Evolutionary conservation across 2,113 vertebrate species (phyloP), one percentile per base, ranked within the genome.

Genomic region (Drymodes brunneopygia): DNA sequence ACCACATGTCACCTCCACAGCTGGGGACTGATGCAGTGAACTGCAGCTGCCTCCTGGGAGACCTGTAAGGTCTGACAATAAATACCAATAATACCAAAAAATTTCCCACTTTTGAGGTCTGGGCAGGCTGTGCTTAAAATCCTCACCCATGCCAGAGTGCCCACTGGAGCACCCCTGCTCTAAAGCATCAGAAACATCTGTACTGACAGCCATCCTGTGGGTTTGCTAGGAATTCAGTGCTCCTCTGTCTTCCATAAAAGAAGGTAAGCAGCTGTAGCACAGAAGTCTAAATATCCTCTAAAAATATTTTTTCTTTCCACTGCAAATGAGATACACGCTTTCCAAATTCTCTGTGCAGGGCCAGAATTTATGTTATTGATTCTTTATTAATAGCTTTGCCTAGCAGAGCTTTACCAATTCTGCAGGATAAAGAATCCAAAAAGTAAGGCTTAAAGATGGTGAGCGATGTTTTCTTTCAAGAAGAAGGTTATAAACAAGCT

Each of bases 271-370:
- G 22, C 45, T 85, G 19, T 58, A 85, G 61, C 47, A 79, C 50
- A 80, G 81, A 81, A 86, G 31, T 21, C 48, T 64, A 81, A 70
- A 86, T 42, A 86, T 24, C 60, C 44, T 67, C 56, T 64, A 71
- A 90, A 91, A 78, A 50, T 47, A 35, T 71, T 60, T 96, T 95
- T 93, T 71, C 35, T 83, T 91, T 93, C 85, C 36, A 62, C 31
- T 74, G 35, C 29, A 75, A 28, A 38, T 33, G 40, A 81, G 38
- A 65, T 80, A 64, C 27, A 22, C 15, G 14, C 45, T 58, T 94
- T 77, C 40, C n/a, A n/a, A 31, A 51, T 70, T 88, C 23, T 53
- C 45, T 60, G 19, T 44, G n/a, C 60, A 81, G 36, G 18, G 36
- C 47, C 79, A 86, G 84, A 93, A 74, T 90, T 47, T 7, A 74